These are phyloP conservation scores for Donacobius atricapilla DNA, from an alignment of 2,113 vertebrate species.

Conservation along the genomic window DNA sequence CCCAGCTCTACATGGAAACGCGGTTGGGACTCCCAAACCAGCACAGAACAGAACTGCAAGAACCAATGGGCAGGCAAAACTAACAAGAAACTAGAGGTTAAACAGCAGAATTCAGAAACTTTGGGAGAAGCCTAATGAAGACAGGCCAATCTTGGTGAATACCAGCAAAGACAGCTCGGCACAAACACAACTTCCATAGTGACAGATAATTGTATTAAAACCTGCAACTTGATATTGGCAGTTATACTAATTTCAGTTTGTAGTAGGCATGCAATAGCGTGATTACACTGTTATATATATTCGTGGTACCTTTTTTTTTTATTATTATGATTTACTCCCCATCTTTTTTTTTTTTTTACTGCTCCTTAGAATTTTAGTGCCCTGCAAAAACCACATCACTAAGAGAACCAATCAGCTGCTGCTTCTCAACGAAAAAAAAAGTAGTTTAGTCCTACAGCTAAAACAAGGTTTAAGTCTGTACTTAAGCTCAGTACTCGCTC, in stretches of 20 bases:
- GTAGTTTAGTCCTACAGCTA: slow-evolving; percentile 71
- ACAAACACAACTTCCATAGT: slow-evolving; percentile 78
- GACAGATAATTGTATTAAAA: slow-evolving; percentile 70
- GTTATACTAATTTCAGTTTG: slow-evolving; percentile 74
- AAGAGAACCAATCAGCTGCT: slow-evolving; percentile 57
- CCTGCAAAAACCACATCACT: slow-evolving; percentile 65
- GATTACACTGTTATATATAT: slow-evolving; percentile 79
- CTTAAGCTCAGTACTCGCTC: slow-evolving; percentile 73
- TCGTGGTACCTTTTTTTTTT: not conserved
- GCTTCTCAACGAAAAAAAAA: slow-evolving; percentile 59
- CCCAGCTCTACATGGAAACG: not conserved
- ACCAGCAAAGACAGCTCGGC: slow-evolving; percentile 75
- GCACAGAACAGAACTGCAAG: slow-evolving; percentile 26
- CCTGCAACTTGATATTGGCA: slow-evolving; percentile 66
- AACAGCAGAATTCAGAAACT: slow-evolving; percentile 54
- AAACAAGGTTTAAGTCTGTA: slow-evolving; percentile 55
- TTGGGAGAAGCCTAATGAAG: slow-evolving; percentile 68
- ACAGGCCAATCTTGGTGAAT: slow-evolving; percentile 65
- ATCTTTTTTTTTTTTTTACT: not conserved
- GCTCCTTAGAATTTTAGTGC: slow-evolving; percentile 64
- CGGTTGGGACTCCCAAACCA: not conserved
- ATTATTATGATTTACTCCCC: not conserved
- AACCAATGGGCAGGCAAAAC: slow-evolving; percentile 22
- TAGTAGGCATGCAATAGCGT: slow-evolving; percentile 86
- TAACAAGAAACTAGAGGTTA: slow-evolving; percentile 33